These are phyloP conservation scores for Ceyx margarethae DNA, from an alignment of 2,113 vertebrate species.

Conservation along the genomic window DNA sequence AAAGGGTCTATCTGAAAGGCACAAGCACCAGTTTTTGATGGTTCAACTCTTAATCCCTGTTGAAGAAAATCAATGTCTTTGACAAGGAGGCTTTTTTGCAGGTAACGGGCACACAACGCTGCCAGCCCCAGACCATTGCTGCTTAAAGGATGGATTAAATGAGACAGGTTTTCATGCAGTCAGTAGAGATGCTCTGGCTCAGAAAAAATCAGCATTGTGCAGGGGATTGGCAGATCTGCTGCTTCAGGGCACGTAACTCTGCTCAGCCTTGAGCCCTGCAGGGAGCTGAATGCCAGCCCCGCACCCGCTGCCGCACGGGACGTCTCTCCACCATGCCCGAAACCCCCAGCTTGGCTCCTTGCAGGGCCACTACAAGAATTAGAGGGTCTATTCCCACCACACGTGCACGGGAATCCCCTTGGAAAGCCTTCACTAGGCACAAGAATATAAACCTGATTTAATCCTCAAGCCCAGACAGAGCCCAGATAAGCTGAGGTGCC, in stretches of 20 bases:
- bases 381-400: not conserved
- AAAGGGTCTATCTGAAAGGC: not conserved
- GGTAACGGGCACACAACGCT: accelerated
- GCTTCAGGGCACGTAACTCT: not conserved
- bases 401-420: not conserved
- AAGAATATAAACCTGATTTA: not conserved
- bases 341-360: not conserved
- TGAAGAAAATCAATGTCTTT: not conserved
- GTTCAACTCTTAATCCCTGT: not conserved
- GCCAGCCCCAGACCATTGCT: accelerated
- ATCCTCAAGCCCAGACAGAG: not conserved
- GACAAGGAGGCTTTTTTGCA: not conserved
- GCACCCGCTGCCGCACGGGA: accelerated
- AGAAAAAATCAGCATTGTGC: accelerated
- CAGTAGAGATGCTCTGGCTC: not conserved
- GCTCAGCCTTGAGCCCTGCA: not conserved
- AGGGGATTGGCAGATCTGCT: not conserved
- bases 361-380: not conserved
- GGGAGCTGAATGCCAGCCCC: not conserved
- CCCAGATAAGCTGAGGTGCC: not conserved
- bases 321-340: not conserved
- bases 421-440: not conserved
- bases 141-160: not conserved
- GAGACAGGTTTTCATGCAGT: not conserved
- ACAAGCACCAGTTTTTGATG: not conserved